These are phyloP conservation scores for Limnephilus auricula DNA, from an alignment of 2,888 invertebrate genomes.

Conservation along the genomic window DNA sequence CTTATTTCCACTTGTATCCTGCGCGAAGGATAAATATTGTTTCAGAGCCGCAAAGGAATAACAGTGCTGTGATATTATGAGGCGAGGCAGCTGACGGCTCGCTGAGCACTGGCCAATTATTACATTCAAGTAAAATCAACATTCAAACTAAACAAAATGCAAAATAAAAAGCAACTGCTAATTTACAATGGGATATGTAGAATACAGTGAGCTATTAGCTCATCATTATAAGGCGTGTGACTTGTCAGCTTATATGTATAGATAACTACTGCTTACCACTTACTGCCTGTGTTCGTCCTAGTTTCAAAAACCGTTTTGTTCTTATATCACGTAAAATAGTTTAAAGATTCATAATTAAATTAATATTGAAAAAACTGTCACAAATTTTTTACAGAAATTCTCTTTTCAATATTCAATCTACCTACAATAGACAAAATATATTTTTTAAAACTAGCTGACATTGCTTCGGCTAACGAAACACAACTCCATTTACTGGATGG, in stretches of 20 bases:
- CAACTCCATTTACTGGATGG: too few species aligned
- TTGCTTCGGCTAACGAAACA: too few species aligned
- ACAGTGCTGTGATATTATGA: not conserved
- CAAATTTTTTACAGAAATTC: too few species aligned
- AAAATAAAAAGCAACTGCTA: not conserved
- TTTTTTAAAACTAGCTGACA: too few species aligned
- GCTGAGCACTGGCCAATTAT: slow-evolving; percentile 12
- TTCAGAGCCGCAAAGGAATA: slow-evolving; percentile 27
- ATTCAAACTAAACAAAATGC: not conserved
- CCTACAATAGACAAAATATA: too few species aligned
- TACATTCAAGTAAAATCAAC: not conserved
- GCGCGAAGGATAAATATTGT: slow-evolving; percentile 28
- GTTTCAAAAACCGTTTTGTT: too few species aligned
- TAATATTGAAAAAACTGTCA: too few species aligned
- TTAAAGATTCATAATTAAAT: too few species aligned
- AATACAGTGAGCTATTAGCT: not conserved
- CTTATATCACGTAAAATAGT: too few species aligned
- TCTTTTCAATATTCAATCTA: too few species aligned
- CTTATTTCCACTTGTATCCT: slow-evolving; percentile 16
- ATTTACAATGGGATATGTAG: not conserved
- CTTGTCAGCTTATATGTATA: not conserved
- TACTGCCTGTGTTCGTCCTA: too few species aligned
- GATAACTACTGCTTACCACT: too few species aligned
- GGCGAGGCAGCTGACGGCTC: not conserved
- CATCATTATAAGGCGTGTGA: not conserved